Evolutionary conservation across 2,797 vertebrate species (phyloP).

Genomic region (Diplodus puntazzo): DNA sequence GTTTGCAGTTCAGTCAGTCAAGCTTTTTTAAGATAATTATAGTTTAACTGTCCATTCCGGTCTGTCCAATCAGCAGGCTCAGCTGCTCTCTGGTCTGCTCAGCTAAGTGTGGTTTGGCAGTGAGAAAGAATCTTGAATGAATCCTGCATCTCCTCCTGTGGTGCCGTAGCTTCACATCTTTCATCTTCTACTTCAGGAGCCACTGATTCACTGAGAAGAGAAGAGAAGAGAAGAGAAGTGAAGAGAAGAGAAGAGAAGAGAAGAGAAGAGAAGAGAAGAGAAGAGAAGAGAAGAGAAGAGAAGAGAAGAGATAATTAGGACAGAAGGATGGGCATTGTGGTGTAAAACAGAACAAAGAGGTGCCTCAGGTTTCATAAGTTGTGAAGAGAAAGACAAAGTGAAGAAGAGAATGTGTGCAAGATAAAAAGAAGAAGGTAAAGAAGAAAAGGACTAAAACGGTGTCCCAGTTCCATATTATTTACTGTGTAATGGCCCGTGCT

Average conservation of each 20-base stretch:
- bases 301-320: conserved; percentile 50
- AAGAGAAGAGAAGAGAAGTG: conserved; percentile 13
- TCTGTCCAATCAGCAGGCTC: conserved; percentile 21
- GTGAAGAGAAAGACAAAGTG: conserved; percentile 8
- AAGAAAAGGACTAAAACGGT: background rate
- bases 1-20: conserved; percentile 14
- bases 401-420: conserved; percentile 16
- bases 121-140: conserved; percentile 46
- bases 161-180: conserved; percentile 3
- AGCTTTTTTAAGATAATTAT: conserved; percentile 35
- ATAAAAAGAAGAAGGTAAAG: conserved; percentile 10
- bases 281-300: conserved; percentile 15
- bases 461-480: conserved; percentile 7
- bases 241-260: conserved; percentile 29
- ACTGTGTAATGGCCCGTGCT: background rate
- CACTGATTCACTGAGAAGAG: conserved; percentile 91
- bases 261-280: conserved; percentile 19
- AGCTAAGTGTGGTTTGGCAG: conserved; percentile 37
- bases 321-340: conserved; percentile 22
- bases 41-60: conserved; percentile 21
- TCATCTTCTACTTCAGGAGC: conserved; percentile 90
- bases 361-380: conserved; percentile 40
- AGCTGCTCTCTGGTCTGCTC: conserved; percentile 9
- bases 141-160: conserved; percentile 21
- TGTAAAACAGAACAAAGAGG: conserved; percentile 31